phyloP scores from a whole-genome alignment of 2,888 invertebrate genomes.

The Altica lythri region DNA sequence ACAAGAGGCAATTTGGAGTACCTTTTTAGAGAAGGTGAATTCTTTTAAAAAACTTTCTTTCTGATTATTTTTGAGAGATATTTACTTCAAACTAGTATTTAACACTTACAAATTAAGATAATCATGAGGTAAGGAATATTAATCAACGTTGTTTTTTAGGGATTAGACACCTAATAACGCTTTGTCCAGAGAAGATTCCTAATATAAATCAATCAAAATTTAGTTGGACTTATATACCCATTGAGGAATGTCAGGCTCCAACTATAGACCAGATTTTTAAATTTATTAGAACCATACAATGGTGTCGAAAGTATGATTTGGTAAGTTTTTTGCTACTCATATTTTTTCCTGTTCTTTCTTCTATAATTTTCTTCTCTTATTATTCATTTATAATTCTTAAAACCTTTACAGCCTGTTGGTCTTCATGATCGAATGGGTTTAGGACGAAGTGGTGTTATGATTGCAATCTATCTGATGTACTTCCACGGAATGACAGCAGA shows the following conservation, averaged over 20 bases:
- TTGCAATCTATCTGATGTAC: constrained; percentile 72
- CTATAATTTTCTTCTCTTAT: not conserved
- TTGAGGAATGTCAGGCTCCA: constrained; percentile 73
- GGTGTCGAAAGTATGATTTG: constrained; percentile 63
- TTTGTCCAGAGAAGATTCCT: constrained; percentile 71
- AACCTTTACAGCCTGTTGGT: constrained; percentile 30
- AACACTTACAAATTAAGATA: not conserved
- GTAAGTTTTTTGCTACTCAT: constrained; percentile 53
- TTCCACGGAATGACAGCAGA: constrained; percentile 66
- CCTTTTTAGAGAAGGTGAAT: constrained; percentile 60
- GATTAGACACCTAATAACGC: constrained; percentile 67
- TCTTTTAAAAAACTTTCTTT: too few relatives aligned
- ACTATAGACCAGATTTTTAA: constrained; percentile 67
- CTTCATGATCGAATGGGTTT: constrained; percentile 66
- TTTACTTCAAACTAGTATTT: not conserved
- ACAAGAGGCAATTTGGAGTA: constrained; percentile 66
- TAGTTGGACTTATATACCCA: constrained; percentile 66
- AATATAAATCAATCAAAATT: constrained; percentile 59
- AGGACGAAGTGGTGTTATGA: constrained; percentile 74
- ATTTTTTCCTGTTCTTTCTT: not conserved
- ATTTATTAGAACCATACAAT: constrained; percentile 69
- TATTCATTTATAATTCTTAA: not conserved
- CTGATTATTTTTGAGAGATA: too few relatives aligned
- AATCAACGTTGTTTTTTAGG: too few relatives aligned
- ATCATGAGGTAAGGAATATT: too few relatives aligned